Conservation (phyloP, 37 sponge, comb jelly and placozoan genomes). For the Dysidea cf. avara region DNA sequence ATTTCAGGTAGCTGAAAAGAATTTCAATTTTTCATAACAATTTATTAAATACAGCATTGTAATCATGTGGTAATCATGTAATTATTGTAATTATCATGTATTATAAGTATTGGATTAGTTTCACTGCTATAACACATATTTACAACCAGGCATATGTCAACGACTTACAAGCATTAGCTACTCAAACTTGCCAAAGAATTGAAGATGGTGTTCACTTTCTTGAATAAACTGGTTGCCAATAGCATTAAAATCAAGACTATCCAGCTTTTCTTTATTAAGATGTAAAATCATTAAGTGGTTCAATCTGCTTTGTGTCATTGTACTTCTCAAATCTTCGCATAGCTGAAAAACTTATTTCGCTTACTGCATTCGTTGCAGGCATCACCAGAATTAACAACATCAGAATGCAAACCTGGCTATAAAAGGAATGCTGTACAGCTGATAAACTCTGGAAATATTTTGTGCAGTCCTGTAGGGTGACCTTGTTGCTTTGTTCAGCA, state of each 20-base stretch:
- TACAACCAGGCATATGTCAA: too few species aligned
- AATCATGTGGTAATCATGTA: too few species aligned
- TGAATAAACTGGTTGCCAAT: slow-evolving; percentile 64
- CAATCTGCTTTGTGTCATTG: slow-evolving; percentile 47
- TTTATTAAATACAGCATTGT: too few species aligned
- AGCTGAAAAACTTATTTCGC: slow-evolving; percentile 36
- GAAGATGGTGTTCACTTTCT: slow-evolving; percentile 48
- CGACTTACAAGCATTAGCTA: too few species aligned
- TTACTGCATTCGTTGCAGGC: slow-evolving; percentile 47
- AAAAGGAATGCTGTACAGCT: slow-evolving; percentile 18
- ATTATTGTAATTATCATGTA: too few species aligned
- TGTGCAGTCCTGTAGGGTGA: slow-evolving; percentile 19
- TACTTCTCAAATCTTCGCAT: slow-evolving; percentile 49
- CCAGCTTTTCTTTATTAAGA: slow-evolving; percentile 56
- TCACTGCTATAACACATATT: too few species aligned
- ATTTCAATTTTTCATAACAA: too few species aligned
- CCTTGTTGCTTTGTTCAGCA: too few species aligned
- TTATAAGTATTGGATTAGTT: too few species aligned
- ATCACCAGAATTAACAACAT: slow-evolving; percentile 32
- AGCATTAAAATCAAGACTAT: slow-evolving; percentile 24
- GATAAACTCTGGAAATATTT: slow-evolving; percentile 26
- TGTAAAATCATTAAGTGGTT: slow-evolving; percentile 50
- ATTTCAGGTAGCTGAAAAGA: too few species aligned
- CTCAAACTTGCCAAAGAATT: slow-evolving; percentile 63
- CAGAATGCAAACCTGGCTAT: slow-evolving; percentile 36